Base-by-base conservation (phyloP, 2,888 invertebrate genomes). In the Hyposoter didymator region DNA sequence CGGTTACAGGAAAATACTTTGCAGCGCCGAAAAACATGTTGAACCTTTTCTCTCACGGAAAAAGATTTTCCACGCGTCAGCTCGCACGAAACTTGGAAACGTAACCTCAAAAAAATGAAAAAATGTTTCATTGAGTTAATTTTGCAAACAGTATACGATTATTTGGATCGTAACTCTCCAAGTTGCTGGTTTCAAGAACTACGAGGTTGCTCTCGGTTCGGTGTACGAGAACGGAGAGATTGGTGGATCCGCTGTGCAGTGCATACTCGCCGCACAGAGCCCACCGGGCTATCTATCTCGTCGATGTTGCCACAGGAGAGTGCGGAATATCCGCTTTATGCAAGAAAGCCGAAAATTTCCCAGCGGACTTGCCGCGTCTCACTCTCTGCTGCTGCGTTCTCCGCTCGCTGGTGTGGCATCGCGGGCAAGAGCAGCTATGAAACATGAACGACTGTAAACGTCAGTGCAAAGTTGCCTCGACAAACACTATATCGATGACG, bases 281-380 rank as follows among this genome's bases (percentile, higher is more conserved):
- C 74, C 70, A 78, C 72, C 19, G 79, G 84, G 59, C 84, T 84
- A 84, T 85, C 79, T 84, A 82, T 84, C 84, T 87, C 82, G 84
- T 85, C 85, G 81, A 85, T 85, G 85, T 84, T 81, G 83, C 83
- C 86, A 52, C 72, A 52, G 81, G 87, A 67, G 82, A 75, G 62
- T 76, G 72, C 73, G 81, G 84, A 67, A 85, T 85, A 81, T 87
- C 73, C 84, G 89, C 84, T 87, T 84, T 87, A 88, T 89, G 87
- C 89, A 90, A 88, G 88, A 90, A 89, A 89, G 86, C 82, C 89
- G 90, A 91, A 35, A 91, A 91, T 91, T 91, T 91, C 91, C 91
- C 90, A 89, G 87, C 88, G 91, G 89, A 89, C 88, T 89, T 87
- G 89, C 86, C 90, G 88, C 89, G 89, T 89, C 88, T 90, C 82